Conservation (phyloP, 2,797 vertebrate genomes). For the Nyctibius grandis region DNA sequence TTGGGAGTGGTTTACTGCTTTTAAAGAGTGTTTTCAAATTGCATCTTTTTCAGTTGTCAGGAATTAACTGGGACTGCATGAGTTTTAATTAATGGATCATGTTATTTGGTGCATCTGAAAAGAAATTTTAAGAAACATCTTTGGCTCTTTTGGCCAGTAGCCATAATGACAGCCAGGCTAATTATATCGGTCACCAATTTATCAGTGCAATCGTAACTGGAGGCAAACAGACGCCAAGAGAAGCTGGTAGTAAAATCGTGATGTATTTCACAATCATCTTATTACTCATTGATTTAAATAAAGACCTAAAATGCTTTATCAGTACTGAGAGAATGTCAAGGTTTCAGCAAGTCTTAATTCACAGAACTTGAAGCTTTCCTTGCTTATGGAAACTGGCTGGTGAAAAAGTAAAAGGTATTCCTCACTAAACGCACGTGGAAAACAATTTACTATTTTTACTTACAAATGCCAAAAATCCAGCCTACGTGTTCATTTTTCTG, state of each 20-base stretch:
- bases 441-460: not conserved
- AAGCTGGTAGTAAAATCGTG: slow-evolving; percentile 59
- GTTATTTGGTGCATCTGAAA: not conserved
- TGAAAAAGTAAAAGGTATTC: not conserved
- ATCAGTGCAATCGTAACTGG: slow-evolving; percentile 27
- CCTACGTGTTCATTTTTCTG: not conserved
- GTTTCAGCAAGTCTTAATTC: slow-evolving; percentile 35
- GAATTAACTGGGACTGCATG: not conserved
- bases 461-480: not conserved
- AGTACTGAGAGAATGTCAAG: not conserved
- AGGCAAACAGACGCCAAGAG: slow-evolving; percentile 44
- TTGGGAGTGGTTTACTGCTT: not conserved
- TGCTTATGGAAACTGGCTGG: not conserved
- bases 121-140: not conserved
- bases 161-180: slow-evolving; percentile 45
- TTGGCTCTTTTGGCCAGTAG: slow-evolving; percentile 44
- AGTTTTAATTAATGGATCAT: slow-evolving; percentile 21
- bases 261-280: slow-evolving; percentile 46
- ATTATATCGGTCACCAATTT: slow-evolving; percentile 37
- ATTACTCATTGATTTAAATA: slow-evolving; percentile 46
- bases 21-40: not conserved
- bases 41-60: not conserved
- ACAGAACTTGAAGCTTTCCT: not conserved
- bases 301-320: slow-evolving; percentile 13
- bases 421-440: not conserved